Evolutionary conservation across 2,113 vertebrate genomes (phyloP).

Genomic region (Smithornis capensis): DNA sequence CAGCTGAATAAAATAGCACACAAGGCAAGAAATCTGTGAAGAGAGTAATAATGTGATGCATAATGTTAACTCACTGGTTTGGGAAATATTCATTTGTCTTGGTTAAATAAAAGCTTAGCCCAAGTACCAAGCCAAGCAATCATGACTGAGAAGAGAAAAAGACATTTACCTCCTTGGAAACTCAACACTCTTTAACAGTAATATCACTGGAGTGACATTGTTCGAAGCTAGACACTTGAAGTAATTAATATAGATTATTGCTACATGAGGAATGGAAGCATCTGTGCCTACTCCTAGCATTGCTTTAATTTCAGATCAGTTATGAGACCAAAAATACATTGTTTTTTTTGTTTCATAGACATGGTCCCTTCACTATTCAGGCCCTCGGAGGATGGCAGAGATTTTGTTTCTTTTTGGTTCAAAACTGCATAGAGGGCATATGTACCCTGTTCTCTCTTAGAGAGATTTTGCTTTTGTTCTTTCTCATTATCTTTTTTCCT

Average conservation of each 20-base stretch:
- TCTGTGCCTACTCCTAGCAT: neutral
- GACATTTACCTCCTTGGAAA: conserved; percentile 41
- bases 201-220: conserved; percentile 25
- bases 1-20: neutral
- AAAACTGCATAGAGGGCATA: neutral
- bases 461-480: neutral
- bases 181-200: conserved; percentile 9
- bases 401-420: neutral
- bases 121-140: conserved; percentile 43
- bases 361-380: neutral
- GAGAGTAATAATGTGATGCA: conserved; percentile 3
- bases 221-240: neutral
- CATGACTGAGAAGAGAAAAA: conserved; percentile 48
- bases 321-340: neutral
- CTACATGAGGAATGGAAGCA: neutral
- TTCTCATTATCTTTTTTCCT: neutral
- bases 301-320: neutral
- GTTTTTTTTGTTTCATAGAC: neutral
- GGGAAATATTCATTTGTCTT: conserved; percentile 37
- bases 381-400: neutral
- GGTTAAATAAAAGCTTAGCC: conserved; percentile 24
- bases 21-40: neutral
- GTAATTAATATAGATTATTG: conserved; percentile 54
- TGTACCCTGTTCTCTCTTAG: neutral
- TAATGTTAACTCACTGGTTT: conserved; percentile 4